These are phyloP conservation scores for Tringa solitaria DNA, from an alignment of 2,113 vertebrate species.

Conservation along the genomic window DNA sequence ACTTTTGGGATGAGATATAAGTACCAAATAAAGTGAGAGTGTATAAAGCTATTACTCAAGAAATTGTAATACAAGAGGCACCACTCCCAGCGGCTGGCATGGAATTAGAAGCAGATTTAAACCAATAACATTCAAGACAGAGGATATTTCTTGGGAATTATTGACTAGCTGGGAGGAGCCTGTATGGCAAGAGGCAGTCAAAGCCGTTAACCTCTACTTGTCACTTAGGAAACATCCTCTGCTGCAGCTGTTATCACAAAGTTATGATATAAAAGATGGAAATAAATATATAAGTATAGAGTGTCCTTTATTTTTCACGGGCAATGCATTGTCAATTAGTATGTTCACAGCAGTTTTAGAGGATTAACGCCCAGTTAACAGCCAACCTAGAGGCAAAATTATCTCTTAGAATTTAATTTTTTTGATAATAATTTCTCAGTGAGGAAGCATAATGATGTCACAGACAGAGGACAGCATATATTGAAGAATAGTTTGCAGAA, in stretches of 20 bases:
- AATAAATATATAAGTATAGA: background rate
- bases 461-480: background rate
- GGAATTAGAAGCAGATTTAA: background rate
- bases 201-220: slow-evolving; percentile 5
- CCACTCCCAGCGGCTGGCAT: background rate
- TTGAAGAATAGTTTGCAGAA: background rate
- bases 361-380: background rate
- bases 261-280: background rate
- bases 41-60: background rate
- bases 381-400: background rate
- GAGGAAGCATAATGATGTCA: background rate
- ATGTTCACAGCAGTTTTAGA: background rate
- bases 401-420: background rate
- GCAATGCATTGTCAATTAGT: background rate
- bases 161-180: background rate
- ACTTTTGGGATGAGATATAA: background rate
- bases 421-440: background rate
- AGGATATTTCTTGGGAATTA: background rate
- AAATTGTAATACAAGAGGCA: background rate
- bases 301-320: background rate
- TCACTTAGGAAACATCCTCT: background rate
- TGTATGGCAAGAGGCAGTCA: background rate
- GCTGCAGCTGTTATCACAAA: background rate
- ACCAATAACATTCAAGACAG: background rate
- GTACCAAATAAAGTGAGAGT: background rate